Evolutionary conservation across 2,888 invertebrate genomes (phyloP), one percentile per base, ranked within the genome.

Genomic region (Chironomus tentans): DNA sequence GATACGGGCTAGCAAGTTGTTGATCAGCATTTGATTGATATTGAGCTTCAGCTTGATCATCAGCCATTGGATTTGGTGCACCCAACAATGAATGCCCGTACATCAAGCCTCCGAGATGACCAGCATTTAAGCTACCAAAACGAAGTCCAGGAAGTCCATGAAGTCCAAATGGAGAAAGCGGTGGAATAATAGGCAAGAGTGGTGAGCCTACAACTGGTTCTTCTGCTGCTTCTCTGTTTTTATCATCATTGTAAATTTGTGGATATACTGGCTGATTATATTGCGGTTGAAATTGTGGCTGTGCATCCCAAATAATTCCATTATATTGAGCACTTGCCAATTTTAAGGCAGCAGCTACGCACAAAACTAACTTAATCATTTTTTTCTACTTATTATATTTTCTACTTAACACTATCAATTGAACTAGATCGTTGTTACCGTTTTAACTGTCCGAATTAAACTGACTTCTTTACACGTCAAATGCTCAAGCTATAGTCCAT

Each of bases 21-120:
- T 1, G 21, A 46, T 70, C 62, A 38, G n/a, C 72, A 62, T 71
- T 47, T n/a, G 28, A 15, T 24, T 69, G 15, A 24, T 50, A 47
- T 46, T 48, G 18, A 28, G 68, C 68, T 68, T 38, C 38, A 38
- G 38, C 38, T 38, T 50, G 13, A 2, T 70, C 72, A 24, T 18
- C 72, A 12, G 62, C 72, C 7, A 38, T 47, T 18, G 74, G 74
- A 68, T 74, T 74, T 38, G 12, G 47, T 18, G 74, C 47, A 12
- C 74, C 74, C 2, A 74, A 48, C 15, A 74, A 21, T 21, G 73
- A 28, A 48, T 74, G 21, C 10, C 15, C 28, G 38, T 18, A 71
- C 12, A n/a, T 3, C 4, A 71, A 22, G 2, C 12, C 4, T 4
- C 71, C 71, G 1, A 71, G 1, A 7, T 15, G 28, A 2, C 70